Evolutionary conservation across 2,113 vertebrate genomes (phyloP).

Genomic region (Dendrocopos noguchii): DNA sequence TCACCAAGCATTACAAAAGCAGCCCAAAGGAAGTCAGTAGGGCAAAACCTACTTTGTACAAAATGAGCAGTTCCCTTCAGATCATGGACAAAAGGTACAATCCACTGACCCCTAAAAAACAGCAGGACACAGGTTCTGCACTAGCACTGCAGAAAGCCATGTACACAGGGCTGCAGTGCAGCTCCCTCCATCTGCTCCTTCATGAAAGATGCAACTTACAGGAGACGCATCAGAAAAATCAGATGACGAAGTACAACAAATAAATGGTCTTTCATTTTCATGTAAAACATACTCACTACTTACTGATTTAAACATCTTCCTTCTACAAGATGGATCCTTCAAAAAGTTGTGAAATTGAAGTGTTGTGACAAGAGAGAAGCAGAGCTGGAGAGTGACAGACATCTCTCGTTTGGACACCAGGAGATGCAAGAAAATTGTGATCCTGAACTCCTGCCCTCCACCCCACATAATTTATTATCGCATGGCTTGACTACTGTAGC

Average conservation of each 20-base stretch:
- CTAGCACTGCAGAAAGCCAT: neutral
- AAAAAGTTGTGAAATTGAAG: neutral
- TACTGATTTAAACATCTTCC: neutral
- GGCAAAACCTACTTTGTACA: neutral
- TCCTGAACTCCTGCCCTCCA: neutral
- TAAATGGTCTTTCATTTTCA: neutral
- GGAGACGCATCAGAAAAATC: neutral
- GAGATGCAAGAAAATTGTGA: neutral
- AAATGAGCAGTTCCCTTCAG: neutral
- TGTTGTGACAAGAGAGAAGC: neutral
- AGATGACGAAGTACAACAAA: neutral
- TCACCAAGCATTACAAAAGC: neutral
- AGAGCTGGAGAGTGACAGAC: neutral
- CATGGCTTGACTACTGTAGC: neutral
- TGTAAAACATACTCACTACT: accelerated
- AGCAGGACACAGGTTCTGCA: neutral
- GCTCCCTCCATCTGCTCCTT: neutral
- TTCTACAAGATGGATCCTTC: neutral
- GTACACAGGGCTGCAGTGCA: neutral
- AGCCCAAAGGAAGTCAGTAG: neutral
- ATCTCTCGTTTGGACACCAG: neutral
- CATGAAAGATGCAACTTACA: accelerated
- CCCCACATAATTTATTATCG: neutral
- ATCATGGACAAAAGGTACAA: neutral
- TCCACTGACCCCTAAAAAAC: neutral